A percentile compares a stretch with the other conserved stretches of the same genome.
Evolutionary conservation across 2,113 vertebrate genomes (phyloP).

Genomic region (Protobothrops mucrosquamatus): DNA sequence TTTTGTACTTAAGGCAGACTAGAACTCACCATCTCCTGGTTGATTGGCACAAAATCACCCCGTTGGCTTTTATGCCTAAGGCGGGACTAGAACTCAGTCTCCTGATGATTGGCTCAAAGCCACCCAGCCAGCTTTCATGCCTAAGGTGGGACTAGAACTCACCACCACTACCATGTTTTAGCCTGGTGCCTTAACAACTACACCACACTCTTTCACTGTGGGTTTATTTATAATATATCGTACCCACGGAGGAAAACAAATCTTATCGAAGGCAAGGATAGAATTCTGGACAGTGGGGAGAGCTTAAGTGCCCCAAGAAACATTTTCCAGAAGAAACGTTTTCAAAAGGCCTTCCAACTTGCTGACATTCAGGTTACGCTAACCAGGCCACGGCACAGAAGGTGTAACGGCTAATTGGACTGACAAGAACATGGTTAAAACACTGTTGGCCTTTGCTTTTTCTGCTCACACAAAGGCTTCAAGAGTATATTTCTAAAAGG

Average conservation of each 20-base stretch:
- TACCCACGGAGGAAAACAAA: background rate
- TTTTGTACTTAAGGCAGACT: background rate
- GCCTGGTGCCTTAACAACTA: too few relatives aligned
- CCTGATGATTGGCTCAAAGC: too few relatives aligned
- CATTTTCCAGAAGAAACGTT: background rate
- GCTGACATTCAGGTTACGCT: background rate
- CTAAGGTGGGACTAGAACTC: too few relatives aligned
- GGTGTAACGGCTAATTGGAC: background rate
- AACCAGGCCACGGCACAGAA: background rate
- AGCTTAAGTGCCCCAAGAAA: fast-evolving
- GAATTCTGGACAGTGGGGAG: background rate
- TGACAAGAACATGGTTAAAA: background rate
- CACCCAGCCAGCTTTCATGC: too few relatives aligned
- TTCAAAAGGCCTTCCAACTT: background rate
- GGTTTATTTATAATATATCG: background rate
- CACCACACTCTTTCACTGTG: background rate
- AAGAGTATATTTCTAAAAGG: background rate
- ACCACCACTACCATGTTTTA: too few relatives aligned
- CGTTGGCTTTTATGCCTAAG: too few relatives aligned
- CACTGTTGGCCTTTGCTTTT: background rate
- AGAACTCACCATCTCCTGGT: background rate
- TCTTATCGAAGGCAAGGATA: background rate
- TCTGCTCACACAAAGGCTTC: background rate
- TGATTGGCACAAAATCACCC: background rate
- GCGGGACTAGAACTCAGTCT: too few relatives aligned